phyloP scores from a whole-genome alignment of 2,113 vertebrate species.

The Menura novaehollandiae region DNA sequence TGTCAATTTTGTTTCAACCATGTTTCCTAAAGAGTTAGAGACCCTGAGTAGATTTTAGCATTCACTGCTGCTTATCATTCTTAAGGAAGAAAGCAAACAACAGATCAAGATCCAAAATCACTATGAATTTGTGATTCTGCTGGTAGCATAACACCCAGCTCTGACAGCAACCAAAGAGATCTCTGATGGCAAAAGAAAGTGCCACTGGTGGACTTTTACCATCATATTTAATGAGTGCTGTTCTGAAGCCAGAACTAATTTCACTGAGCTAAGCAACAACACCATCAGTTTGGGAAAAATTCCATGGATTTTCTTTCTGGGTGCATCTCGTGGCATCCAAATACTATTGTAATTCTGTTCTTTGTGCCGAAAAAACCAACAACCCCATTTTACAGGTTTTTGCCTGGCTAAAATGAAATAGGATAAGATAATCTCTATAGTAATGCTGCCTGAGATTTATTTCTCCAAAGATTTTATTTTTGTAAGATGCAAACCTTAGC shows the following conservation, averaged over 20 bases:
- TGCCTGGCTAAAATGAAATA: neutral
- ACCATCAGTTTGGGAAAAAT: neutral
- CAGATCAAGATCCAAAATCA: neutral
- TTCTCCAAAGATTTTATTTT: neutral
- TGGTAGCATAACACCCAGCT: neutral
- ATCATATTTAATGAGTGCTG: neutral
- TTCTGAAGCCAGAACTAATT: neutral
- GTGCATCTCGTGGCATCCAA: neutral
- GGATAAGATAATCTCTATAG: neutral
- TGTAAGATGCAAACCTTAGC: neutral
- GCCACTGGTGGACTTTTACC: neutral
- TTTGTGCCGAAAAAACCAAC: accelerated
- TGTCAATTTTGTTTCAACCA: neutral
- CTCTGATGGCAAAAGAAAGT: neutral
- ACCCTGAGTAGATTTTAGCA: neutral
- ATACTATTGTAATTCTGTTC: neutral
- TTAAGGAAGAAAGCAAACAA: neutral
- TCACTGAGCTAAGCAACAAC: neutral
- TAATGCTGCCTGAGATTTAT: neutral
- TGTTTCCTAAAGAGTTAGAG: neutral
- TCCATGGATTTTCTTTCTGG: neutral
- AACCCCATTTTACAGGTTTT: neutral
- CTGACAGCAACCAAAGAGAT: neutral
- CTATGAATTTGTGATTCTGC: accelerated
- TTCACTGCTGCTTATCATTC: neutral